phyloP scores from a whole-genome alignment of 2,113 vertebrate genomes.

The Sceloporus tristichus region DNA sequence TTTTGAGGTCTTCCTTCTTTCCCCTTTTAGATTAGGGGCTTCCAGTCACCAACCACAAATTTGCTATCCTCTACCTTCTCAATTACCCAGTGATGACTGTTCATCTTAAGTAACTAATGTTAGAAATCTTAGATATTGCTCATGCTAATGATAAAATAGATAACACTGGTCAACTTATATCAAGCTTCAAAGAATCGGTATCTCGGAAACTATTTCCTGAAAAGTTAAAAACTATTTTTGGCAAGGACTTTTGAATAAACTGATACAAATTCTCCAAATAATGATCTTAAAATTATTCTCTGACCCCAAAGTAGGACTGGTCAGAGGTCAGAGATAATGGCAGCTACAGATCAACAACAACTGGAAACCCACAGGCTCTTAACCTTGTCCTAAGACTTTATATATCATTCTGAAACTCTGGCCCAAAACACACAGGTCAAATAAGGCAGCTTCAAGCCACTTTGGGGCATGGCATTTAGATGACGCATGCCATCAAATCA shows the following conservation, averaged over 20 bases:
- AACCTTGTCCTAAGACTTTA: neutral
- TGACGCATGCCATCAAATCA: no score
- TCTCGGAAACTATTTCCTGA: constrained; percentile 11
- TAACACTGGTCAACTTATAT: fast-evolving
- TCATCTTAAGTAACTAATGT: neutral
- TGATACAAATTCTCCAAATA: neutral
- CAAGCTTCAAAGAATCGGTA: neutral
- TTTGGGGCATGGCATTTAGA: no score
- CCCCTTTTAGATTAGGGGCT: neutral
- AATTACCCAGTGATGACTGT: neutral
- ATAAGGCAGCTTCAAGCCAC: no score
- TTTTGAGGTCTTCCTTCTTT: neutral
- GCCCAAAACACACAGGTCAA: no score
- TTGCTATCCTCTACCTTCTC: neutral
- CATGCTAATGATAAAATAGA: neutral
- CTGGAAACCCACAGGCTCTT: neutral
- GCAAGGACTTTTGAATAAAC: neutral
- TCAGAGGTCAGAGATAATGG: neutral
- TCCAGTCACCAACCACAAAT: no score
- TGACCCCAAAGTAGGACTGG: neutral
- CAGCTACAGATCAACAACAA: neutral
- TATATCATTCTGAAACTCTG: no score
- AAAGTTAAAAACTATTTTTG: constrained; percentile 40
- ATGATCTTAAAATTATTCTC: neutral
- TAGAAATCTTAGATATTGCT: neutral